Evolutionary conservation across 2,888 invertebrate species (phyloP), one percentile per base, ranked within the genome.

Genomic region (Dolomedes plantarius): DNA sequence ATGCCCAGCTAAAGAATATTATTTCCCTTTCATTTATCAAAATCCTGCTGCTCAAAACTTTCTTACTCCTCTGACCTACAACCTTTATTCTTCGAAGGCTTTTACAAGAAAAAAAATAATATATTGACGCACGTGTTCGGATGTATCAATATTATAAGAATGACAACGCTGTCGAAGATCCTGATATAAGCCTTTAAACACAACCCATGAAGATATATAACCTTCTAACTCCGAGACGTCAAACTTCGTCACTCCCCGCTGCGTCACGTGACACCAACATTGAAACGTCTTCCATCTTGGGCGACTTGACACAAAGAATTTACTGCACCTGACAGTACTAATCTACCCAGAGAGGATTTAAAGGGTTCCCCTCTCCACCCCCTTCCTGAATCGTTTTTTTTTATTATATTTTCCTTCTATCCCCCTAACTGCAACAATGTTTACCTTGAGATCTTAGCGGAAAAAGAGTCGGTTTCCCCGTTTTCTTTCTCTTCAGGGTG

Each of bases 301-400:
- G n/a, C 46, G 50, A 76, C 74, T 72, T 83, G 71, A 72, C 76
- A 75, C 19, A 46, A 68, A 41, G 76, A 71, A 76, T 83, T 75
- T 76, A 50, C 39, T 32, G 65, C 71, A 65, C 69, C 39, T 82
- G 81, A 82, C 81, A 82, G 41, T 39, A 56, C 39, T 68, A 46
- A 75, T 82, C 71, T 65, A 31, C 71, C 46, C 39, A 9, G 1
- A 23, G 28, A 69, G 41, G 69, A 36, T 69, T 69, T 13, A 73
- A 80, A 73, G 67, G 50, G 73, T 67, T 64, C 27, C 72, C 32
- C 32, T 39, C 39, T 19, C 13, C 32, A 0, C 36, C 36, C 16
- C 68, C 36, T 68, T 28, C 32, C 36, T n/a, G n/a, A n/a, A n/a
- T n/a, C 5, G 36, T 36, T 36, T n/a, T 46, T 46, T 23, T 56